A percentile compares a stretch with the other conserved stretches of the same genome.
These are phyloP conservation scores for Sarotherodon lohbergeri DNA, from an alignment of 2,113 vertebrate genomes.

Conservation along the genomic window DNA sequence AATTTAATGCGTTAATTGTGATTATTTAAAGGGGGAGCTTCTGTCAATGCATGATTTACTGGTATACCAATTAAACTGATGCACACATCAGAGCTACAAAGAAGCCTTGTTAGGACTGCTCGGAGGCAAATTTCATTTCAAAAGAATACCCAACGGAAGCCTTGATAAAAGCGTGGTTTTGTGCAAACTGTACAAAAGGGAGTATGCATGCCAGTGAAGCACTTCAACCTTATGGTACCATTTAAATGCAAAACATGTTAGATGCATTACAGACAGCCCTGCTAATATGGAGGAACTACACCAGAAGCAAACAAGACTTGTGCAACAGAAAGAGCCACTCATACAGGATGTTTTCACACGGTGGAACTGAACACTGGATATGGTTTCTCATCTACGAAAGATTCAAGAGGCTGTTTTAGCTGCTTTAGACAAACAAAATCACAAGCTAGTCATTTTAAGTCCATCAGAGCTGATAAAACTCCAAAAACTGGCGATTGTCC, in stretches of 20 bases:
- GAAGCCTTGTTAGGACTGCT: not conserved
- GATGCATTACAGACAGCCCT: no score
- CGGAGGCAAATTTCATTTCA: not conserved
- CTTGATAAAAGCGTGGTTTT: not conserved
- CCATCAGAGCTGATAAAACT: not conserved
- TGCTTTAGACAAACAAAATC: not conserved
- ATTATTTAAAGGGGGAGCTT: not conserved
- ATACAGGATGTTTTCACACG: not conserved
- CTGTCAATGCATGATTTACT: not conserved
- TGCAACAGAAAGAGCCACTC: no score
- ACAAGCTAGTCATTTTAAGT: not conserved
- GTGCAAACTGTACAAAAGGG: not conserved
- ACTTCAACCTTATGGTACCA: not conserved
- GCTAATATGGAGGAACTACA: no score
- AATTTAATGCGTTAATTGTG: accelerated
- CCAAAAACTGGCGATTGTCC: not conserved
- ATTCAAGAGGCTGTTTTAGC: not conserved
- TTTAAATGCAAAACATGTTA: no score
- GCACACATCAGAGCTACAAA: not conserved
- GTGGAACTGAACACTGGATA: not conserved
- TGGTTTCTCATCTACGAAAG: not conserved
- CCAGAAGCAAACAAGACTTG: no score
- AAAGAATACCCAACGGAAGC: not conserved
- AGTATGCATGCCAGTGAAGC: accelerated
- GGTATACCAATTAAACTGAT: not conserved